Base-by-base conservation (phyloP, 2,113 vertebrate species). In the Cyrtonyx montezumae region DNA sequence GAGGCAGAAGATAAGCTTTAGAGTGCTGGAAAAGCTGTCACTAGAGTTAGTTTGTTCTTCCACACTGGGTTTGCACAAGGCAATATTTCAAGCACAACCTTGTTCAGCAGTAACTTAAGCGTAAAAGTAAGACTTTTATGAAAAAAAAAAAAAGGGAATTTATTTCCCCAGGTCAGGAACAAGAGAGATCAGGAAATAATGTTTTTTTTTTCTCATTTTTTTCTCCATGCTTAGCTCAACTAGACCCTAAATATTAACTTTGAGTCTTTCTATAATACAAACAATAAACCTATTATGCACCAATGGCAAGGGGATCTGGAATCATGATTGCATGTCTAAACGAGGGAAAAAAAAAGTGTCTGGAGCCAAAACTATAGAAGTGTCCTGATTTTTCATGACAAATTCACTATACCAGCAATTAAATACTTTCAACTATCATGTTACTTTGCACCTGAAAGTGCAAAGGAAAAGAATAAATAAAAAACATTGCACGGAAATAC, bases 391-490 rank as follows among this genome's bases (percentile, higher is more conserved):
- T 95, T 91, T 91, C 69, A 48, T 71, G 76, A 89, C 73, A 78
- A 48, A 84, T 78, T 90, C 87, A 93, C 79, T 69, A 90, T 84
- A 21, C 25, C 53, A 61, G 65, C 79, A 96, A 95, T 93, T 86
- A 95, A 90, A 94, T 65, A 84, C 73, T 88, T 53, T 90, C 32
- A 94, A 86, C 88, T 88, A 48, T 91, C 61, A 34, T 90, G 56
- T 86, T 91, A 88, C 78, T 93, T 95, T 95, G 66, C 79, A 95
- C 81, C 74, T 94, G 90, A 95, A 96, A 95, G 79, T 48, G 58
- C 53, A 45, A 6, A 73, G 93, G 25, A 91, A 94, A 90, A 80
- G 62, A 91, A 86, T 65, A 94, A 95, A 91, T 88, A 84, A 86
- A 87, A 94, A 90, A 30, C 46, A 61, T 78, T 95, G 69, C 68